Percentiles rank a stretch among this genome's conserved stretches.
phyloP scores from a whole-genome alignment of 2,113 vertebrate species.

The Stegastes partitus region DNA sequence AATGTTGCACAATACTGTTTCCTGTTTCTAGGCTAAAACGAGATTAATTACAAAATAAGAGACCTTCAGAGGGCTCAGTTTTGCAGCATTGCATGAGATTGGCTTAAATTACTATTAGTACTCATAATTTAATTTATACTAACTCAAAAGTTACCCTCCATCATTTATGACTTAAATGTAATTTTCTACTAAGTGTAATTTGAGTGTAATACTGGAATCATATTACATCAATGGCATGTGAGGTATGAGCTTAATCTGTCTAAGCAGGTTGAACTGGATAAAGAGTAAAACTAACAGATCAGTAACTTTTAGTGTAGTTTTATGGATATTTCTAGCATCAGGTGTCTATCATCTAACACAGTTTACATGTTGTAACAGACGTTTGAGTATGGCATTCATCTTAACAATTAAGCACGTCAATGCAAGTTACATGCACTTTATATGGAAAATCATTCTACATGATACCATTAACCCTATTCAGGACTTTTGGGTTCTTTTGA shows the following conservation, averaged over 20 bases:
- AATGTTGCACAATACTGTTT: neutral
- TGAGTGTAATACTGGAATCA: neutral
- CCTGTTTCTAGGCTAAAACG: neutral
- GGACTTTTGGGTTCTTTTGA: too few relatives aligned
- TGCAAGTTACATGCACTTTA: too few relatives aligned
- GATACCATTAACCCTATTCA: too few relatives aligned
- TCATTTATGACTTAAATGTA: neutral
- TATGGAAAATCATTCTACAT: too few relatives aligned
- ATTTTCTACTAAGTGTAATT: neutral
- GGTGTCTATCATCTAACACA: too few relatives aligned
- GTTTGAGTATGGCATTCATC: too few relatives aligned
- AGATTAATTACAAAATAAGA: constrained; percentile 29
- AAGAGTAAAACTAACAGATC: too few relatives aligned
- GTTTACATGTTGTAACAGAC: too few relatives aligned
- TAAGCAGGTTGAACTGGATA: neutral
- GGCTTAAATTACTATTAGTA: neutral
- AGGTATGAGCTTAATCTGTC: too few relatives aligned
- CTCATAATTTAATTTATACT: neutral
- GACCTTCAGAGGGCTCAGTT: neutral
- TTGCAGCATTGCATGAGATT: neutral
- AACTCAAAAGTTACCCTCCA: neutral
- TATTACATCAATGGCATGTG: neutral
- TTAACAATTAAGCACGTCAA: too few relatives aligned
- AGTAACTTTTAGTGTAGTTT: too few relatives aligned
- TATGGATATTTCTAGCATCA: too few relatives aligned